These are phyloP conservation scores for Copidosoma aretas DNA, from an alignment of 2,888 invertebrate genomes.

Conservation along the genomic window DNA sequence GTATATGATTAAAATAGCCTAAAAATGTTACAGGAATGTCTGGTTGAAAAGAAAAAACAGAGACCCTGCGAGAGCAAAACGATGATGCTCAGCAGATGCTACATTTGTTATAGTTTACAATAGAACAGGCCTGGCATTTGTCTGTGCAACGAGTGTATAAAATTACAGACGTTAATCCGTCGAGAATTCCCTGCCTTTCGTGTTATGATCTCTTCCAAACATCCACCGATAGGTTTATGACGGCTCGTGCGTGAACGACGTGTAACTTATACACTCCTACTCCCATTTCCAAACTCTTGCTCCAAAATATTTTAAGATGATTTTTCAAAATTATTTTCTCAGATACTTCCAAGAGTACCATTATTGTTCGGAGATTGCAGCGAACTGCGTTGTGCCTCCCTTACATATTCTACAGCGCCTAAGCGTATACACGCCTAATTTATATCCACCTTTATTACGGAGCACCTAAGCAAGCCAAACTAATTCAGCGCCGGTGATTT, in stretches of 20 bases:
- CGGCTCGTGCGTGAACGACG: no score
- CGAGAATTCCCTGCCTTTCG: conserved; percentile 45
- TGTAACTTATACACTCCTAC: no score
- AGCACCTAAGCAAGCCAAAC: conserved; percentile 8
- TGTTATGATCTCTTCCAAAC: conserved; percentile 58
- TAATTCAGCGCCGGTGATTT: conserved; percentile 15
- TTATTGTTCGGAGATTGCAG: no score
- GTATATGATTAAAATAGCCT: no score
- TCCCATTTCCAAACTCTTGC: no score
- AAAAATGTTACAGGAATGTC: neutral
- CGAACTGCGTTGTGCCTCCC: no score
- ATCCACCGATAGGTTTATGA: conserved; percentile 36
- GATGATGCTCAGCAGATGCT: conserved; percentile 48
- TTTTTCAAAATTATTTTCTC: no score
- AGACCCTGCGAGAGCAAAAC: neutral
- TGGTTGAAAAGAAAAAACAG: neutral
- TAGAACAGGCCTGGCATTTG: conserved; percentile 26
- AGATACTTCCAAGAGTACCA: no score
- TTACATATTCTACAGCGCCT: no score
- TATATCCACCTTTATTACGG: conserved; percentile 2
- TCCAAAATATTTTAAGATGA: no score
- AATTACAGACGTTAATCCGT: conserved; percentile 47
- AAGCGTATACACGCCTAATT: no score
- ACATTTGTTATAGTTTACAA: conserved; percentile 43
- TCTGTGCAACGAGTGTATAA: conserved; percentile 28